Conservation (phyloP, 2,797 vertebrate species). For the Ctenosaura bakeri region DNA sequence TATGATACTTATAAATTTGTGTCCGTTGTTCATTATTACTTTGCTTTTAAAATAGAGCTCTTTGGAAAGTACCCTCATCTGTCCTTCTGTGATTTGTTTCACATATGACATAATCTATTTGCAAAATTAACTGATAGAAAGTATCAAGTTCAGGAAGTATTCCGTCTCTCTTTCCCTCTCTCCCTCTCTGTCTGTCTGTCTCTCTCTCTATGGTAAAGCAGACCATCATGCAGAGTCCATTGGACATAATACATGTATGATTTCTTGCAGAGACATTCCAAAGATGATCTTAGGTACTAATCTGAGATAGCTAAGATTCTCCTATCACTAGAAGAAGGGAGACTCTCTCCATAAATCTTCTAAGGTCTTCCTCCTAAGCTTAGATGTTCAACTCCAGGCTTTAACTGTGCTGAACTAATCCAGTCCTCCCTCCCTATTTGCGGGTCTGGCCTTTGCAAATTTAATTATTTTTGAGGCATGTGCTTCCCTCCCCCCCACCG, state of each 20-base stretch:
- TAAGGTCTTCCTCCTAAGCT: too few relatives aligned
- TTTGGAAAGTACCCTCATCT: background rate
- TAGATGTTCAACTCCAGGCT: too few relatives aligned
- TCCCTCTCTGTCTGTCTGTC: background rate
- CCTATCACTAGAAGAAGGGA: background rate
- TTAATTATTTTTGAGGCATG: too few relatives aligned
- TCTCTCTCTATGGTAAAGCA: background rate
- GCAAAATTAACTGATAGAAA: background rate
- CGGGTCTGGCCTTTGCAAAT: too few relatives aligned
- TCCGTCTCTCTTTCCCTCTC: too few relatives aligned
- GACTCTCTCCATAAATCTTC: background rate
- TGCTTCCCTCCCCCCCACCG: too few relatives aligned
- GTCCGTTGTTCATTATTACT: slow-evolving; percentile 30
- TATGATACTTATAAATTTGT: slow-evolving; percentile 11
- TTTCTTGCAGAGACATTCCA: background rate
- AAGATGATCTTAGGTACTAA: background rate
- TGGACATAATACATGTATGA: background rate
- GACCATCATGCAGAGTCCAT: too few relatives aligned
- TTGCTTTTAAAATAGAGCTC: background rate
- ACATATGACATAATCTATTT: slow-evolving; percentile 6
- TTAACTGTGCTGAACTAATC: too few relatives aligned
- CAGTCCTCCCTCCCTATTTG: too few relatives aligned
- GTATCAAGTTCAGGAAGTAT: background rate
- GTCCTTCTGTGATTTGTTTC: background rate
- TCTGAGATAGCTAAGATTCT: background rate